A percentile compares a stretch with the other conserved stretches of the same genome.
Conservation (phyloP, 2,888 invertebrate genomes). For the Rambutsinella grinnellia region DNA sequence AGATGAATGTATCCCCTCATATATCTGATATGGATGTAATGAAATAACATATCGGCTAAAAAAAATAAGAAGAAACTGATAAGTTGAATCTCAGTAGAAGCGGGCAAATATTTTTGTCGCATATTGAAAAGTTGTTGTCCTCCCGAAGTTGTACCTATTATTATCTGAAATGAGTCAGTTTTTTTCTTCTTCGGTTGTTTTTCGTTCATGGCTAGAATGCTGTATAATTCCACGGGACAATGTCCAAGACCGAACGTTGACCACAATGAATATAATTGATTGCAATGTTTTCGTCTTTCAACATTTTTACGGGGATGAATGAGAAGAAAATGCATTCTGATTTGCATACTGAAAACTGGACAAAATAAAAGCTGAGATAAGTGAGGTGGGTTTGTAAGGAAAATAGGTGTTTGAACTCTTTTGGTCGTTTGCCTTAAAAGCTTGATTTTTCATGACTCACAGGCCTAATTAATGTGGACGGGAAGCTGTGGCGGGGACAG, state of each 20-base stretch:
- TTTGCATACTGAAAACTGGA: background rate
- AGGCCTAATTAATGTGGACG: constrained; percentile 92
- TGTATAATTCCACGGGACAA: background rate
- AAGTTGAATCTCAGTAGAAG: constrained; percentile 9
- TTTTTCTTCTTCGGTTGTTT: background rate
- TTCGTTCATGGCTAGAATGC: too few species aligned
- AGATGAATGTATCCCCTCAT: constrained; percentile 4
- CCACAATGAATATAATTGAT: background rate
- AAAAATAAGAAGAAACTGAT: background rate
- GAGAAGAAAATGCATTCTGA: background rate
- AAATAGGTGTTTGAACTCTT: too few species aligned
- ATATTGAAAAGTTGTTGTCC: constrained; percentile 34
- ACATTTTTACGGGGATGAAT: background rate
- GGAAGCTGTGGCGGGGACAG: constrained; percentile 91
- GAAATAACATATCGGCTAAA: background rate
- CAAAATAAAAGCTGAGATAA: too few species aligned
- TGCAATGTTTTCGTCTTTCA: background rate
- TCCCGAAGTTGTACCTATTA: constrained; percentile 2
- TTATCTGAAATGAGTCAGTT: background rate
- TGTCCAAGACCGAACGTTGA: constrained; percentile 12
- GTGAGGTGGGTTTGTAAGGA: too few species aligned
- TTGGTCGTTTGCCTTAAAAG: too few species aligned
- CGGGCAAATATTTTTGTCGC: constrained; percentile 15
- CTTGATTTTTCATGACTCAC: too few species aligned
- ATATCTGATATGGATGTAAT: background rate